Base-by-base conservation (phyloP, 1,140 invertebrate genomes). In the Mya arenaria region DNA sequence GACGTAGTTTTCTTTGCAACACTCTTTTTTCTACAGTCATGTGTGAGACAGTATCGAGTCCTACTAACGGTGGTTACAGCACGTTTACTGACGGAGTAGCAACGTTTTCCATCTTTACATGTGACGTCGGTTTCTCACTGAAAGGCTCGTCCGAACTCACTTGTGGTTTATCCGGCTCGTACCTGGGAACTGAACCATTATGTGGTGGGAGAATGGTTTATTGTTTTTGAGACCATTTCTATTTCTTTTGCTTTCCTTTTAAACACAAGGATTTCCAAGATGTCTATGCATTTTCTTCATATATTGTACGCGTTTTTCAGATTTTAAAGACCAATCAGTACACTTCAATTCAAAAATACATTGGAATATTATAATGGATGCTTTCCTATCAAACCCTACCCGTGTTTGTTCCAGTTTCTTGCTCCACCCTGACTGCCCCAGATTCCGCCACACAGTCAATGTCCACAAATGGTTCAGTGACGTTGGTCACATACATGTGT, bases 71-170 rank as follows among this genome's bases (percentile, higher is more conserved):
- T 15, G 30, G 36, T 13, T 17, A 56, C 13, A 39, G 25, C 0
- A 36, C 68, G 44, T 32, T 19, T 4, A 71, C 48, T 23, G 77
- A 80, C 48, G 77, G 77, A 1, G n/a, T 28, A 13, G 34, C 44
- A 8, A 80, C 77, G 17, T 23, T 30, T 1, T 56, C 77, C 6
- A 52, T n/a, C n/a, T 69, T 80, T 37, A 44, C 37, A 34, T 80
- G 77, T 36, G 55, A 69, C 25, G 13, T 36, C 10, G 66, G 77
- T 17, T 66, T 19, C 41, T 34, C 66, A 30, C 55, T 80, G 37
- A 62, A 39, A 37, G 77, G 77, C 10, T 5, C 28, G 19, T 5
- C 32, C n/a, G 41, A 30, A 60, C 25, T 80, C 13, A 80, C 77
- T 1, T 80, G 77, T 39, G 30, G 25, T 17, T 34, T 4, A 17